Evolutionary conservation across 1,140 invertebrate species (phyloP).

Genomic region (Drosophila hydei): DNA sequence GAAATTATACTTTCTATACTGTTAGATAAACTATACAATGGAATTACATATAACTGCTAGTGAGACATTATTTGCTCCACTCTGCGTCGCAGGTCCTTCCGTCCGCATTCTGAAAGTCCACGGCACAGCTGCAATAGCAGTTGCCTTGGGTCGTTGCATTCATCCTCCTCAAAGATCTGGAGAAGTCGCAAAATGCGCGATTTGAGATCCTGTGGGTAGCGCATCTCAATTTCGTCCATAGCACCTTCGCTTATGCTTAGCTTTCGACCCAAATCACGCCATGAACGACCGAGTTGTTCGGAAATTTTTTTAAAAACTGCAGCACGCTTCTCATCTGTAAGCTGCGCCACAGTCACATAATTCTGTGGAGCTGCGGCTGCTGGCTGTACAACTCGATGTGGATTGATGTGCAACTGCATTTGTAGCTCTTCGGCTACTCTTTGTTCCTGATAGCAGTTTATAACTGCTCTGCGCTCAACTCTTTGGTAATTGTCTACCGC

Average conservation of each 20-base stretch:
- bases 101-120: conserved; percentile 54
- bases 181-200: conserved; percentile 63
- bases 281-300: conserved; percentile 84
- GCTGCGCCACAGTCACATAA: conserved; percentile 33
- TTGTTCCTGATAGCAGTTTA: conserved; percentile 57
- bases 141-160: conserved; percentile 63
- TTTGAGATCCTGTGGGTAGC: conserved; percentile 63
- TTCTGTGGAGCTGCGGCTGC: conserved; percentile 23
- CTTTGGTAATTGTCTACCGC: conserved; percentile 46
- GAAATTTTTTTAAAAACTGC: conserved; percentile 68
- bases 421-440: conserved; percentile 63
- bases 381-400: not conserved
- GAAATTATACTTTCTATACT: not conserved
- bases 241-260: conserved; percentile 84
- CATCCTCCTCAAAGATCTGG: conserved; percentile 69
- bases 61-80: conserved; percentile 75
- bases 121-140: conserved; percentile 59
- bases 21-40: not conserved
- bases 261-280: conserved; percentile 85
- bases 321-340: conserved; percentile 59
- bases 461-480: not conserved
- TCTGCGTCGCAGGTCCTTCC: conserved; percentile 68
- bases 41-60: conserved; percentile 20
- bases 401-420: conserved; percentile 43
- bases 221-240: conserved; percentile 84